phyloP scores from a whole-genome alignment of 2,797 vertebrate genomes.

The Tadarida brasiliensis region DNA sequence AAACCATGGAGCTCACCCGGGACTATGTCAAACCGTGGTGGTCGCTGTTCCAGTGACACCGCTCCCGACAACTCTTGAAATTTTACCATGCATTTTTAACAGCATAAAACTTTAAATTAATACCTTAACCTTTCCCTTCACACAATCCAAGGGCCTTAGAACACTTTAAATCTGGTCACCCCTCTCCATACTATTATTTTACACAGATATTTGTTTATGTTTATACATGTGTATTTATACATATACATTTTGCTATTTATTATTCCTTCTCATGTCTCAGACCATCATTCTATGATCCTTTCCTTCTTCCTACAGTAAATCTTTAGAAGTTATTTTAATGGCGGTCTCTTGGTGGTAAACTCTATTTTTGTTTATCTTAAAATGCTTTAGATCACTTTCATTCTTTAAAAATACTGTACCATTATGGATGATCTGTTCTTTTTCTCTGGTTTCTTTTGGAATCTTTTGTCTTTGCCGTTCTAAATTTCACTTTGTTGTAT shows the following conservation, averaged over 20 bases:
- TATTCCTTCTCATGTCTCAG: neutral
- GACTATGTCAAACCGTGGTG: too few species aligned
- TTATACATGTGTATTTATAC: neutral
- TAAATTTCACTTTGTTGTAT: neutral
- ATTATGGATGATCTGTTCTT: constrained; percentile 4
- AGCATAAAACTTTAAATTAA: constrained; percentile 16
- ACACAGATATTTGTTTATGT: neutral
- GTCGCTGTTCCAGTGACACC: too few species aligned
- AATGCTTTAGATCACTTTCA: neutral
- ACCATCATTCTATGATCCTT: neutral
- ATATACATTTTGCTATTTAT: neutral
- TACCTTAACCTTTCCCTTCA: neutral
- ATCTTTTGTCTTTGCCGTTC: constrained; percentile 6
- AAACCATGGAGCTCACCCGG: too few species aligned
- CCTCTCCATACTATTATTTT: neutral
- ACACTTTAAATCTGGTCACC: neutral
- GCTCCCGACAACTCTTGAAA: too few species aligned
- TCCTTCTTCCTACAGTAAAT: neutral
- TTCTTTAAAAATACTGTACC: neutral
- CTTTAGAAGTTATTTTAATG: constrained; percentile 15
- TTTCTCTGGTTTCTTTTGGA: neutral
- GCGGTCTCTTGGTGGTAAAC: neutral
- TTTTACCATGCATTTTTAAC: neutral
- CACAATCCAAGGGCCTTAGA: neutral
- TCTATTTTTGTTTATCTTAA: constrained; percentile 38